Evolutionary conservation across 2,888 invertebrate genomes (phyloP).

Genomic region (Lottia scabra): DNA sequence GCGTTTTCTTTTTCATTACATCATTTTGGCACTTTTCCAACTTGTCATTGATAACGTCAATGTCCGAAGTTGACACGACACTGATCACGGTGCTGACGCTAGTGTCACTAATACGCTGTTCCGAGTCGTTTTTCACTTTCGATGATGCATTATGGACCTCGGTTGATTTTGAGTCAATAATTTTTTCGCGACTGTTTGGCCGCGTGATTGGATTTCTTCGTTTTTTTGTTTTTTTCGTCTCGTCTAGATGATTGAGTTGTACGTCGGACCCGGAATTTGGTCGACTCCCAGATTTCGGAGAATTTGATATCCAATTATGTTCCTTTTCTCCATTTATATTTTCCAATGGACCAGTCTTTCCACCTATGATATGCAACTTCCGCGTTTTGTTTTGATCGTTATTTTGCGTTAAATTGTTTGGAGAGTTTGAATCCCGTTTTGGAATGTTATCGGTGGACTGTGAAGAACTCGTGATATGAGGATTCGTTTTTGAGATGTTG

Average conservation of each 20-base stretch:
- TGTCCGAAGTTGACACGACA: constrained; percentile 19
- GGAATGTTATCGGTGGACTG: not conserved
- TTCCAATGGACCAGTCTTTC: not conserved
- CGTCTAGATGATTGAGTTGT: not conserved
- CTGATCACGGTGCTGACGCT: constrained; percentile 15
- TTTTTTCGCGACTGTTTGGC: not conserved
- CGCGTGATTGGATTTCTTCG: not conserved
- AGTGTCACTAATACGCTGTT: constrained; percentile 9
- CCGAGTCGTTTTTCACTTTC: not conserved
- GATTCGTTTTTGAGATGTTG: not conserved
- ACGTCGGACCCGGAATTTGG: not conserved
- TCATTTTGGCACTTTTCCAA: not conserved
- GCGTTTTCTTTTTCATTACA: not conserved
- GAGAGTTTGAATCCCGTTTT: not conserved
- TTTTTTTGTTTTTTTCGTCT: not conserved
- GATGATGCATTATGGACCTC: not conserved
- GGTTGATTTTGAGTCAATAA: no score
- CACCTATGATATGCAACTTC: not conserved
- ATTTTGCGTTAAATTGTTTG: not conserved
- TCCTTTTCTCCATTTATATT: not conserved
- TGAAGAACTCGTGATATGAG: not conserved
- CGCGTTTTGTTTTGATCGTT: not conserved
- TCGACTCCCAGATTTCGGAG: no score
- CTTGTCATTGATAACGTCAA: constrained; percentile 11
- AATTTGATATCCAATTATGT: no score